A percentile compares a stretch with the other conserved stretches of the same genome.
Conservation (phyloP, 2,113 vertebrate genomes). For the Paratilapia polleni region DNA sequence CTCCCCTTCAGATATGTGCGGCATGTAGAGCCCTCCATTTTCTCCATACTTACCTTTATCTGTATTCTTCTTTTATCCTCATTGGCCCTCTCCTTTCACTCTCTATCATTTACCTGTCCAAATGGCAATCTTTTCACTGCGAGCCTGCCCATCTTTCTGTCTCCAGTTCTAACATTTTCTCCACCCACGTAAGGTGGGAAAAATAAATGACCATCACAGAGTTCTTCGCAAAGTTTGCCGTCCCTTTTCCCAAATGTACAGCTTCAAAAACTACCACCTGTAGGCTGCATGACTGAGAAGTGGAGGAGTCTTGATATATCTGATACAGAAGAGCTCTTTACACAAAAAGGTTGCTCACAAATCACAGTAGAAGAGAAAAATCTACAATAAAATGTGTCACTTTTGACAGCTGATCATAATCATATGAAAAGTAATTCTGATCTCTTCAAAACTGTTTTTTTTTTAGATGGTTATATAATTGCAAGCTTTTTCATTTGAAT, state of each 20-base stretch:
- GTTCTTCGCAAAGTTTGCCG: constrained; percentile 3
- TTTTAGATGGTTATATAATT: neutral
- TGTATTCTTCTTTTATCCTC: constrained; percentile 43
- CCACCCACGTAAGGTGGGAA: constrained; percentile 26
- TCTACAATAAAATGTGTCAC: neutral
- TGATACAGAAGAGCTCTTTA: neutral
- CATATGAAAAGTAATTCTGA: neutral
- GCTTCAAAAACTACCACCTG: constrained; percentile 14
- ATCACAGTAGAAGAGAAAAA: neutral
- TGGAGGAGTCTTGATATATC: constrained; percentile 21
- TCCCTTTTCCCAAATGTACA: constrained; percentile 9
- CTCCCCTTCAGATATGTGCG: constrained; percentile 4
- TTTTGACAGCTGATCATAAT: constrained; percentile 5
- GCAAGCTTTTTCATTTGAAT: neutral
- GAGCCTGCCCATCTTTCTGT: constrained; percentile 29
- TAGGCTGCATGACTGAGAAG: constrained; percentile 10
- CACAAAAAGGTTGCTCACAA: neutral
- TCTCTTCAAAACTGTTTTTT: neutral
- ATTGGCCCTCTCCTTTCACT: constrained; percentile 9
- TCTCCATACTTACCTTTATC: constrained; percentile 46
- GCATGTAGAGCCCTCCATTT: constrained; percentile 53
- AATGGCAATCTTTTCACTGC: constrained; percentile 48
- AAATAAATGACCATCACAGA: constrained; percentile 26
- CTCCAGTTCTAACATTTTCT: constrained; percentile 50
- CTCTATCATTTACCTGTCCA: constrained; percentile 63